phyloP scores from a whole-genome alignment of 2,888 invertebrate species.

The Hirtodrosophila alboralis region DNA sequence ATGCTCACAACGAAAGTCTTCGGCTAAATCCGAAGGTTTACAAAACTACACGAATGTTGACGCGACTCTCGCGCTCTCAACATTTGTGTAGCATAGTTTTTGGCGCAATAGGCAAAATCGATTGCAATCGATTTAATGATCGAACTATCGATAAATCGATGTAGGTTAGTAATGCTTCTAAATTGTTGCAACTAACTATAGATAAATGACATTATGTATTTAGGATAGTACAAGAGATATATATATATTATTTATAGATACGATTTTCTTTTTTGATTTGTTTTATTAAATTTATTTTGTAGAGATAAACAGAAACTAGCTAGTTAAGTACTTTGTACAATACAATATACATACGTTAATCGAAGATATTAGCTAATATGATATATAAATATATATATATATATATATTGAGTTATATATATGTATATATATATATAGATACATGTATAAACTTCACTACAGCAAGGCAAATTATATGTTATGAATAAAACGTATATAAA shows the following conservation, averaged over 20 bases:
- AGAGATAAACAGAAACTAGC: slow-evolving; percentile 53
- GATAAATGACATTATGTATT: slow-evolving; percentile 35
- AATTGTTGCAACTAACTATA: slow-evolving; percentile 63
- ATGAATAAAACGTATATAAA: slow-evolving; percentile 4
- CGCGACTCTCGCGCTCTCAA: not conserved
- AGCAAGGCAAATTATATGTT: slow-evolving; percentile 61
- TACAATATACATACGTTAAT: slow-evolving; percentile 61
- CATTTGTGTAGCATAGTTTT: slow-evolving; percentile 30
- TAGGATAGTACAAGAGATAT: slow-evolving; percentile 35
- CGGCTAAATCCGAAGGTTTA: slow-evolving; percentile 36
- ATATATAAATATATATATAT: slow-evolving; percentile 44
- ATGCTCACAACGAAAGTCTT: slow-evolving; percentile 52
- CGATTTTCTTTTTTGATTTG: slow-evolving; percentile 24
- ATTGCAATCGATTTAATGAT: slow-evolving; percentile 14
- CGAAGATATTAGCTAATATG: slow-evolving; percentile 43
- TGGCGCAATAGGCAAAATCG: slow-evolving; percentile 17
- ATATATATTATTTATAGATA: slow-evolving; percentile 21
- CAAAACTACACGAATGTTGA: slow-evolving; percentile 33
- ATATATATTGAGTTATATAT: slow-evolving; percentile 30
- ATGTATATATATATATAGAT: slow-evolving; percentile 37
- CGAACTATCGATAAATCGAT: slow-evolving; percentile 9
- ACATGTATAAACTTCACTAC: slow-evolving; percentile 57
- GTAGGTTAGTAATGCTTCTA: slow-evolving; percentile 64
- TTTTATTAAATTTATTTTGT: slow-evolving; percentile 6
- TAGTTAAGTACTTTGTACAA: slow-evolving; percentile 65